Percentiles rank a stretch among this genome's conserved stretches.
These are phyloP conservation scores for Chaetodon auriga DNA, from an alignment of 2,113 vertebrate species.

Conservation along the genomic window DNA sequence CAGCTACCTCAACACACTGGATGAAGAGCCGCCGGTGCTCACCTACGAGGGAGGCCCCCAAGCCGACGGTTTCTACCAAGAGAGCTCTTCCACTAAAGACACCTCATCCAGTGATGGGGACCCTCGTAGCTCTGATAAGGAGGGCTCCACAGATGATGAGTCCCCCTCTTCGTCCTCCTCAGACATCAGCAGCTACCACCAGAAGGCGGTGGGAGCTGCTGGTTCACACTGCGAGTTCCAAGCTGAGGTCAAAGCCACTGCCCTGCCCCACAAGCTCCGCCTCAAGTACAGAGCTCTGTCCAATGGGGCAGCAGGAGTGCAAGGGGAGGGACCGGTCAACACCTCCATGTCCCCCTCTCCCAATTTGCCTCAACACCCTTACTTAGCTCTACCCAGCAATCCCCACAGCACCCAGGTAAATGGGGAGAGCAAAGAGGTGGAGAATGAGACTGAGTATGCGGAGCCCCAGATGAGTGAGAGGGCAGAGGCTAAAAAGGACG, in stretches of 20 bases:
- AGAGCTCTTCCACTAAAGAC: constrained; percentile 81
- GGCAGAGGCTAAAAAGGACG: constrained; percentile 69
- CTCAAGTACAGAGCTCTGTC: constrained; percentile 85
- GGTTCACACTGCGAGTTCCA: constrained; percentile 64
- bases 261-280: constrained; percentile 89
- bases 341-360: constrained; percentile 66
- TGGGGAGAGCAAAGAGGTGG: constrained; percentile 72
- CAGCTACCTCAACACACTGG: constrained; percentile 79
- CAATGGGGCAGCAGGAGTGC: constrained; percentile 67
- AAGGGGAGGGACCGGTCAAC: constrained; percentile 52
- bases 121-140: constrained; percentile 85
- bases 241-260: constrained; percentile 80
- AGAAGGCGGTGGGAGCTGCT: constrained; percentile 45
- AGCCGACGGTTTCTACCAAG: constrained; percentile 77
- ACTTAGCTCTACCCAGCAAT: constrained; percentile 80
- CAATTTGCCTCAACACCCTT: constrained; percentile 82
- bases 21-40: constrained; percentile 84
- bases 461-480: constrained; percentile 44
- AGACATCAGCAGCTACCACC: constrained; percentile 76
- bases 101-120: constrained; percentile 84
- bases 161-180: constrained; percentile 81
- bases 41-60: constrained; percentile 81
- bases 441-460: constrained; percentile 57
- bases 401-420: constrained; percentile 58
- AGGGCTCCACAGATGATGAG: constrained; percentile 84